Evolutionary conservation across 2,888 invertebrate species (phyloP).

Genomic region (Thereva nobilitata): DNA sequence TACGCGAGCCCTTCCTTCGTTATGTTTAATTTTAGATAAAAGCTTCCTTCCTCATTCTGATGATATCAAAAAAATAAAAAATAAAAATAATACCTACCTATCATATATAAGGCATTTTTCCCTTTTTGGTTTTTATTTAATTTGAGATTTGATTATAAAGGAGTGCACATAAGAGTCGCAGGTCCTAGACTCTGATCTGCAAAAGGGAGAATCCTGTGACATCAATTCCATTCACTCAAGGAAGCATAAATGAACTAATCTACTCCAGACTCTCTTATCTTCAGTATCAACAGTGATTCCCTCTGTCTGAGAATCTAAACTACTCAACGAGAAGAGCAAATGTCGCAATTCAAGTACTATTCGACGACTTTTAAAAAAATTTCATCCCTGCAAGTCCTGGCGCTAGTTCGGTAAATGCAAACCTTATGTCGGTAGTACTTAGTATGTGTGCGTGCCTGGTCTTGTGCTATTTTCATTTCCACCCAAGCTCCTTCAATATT

Average conservation of each 20-base stretch:
- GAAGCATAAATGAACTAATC: constrained; percentile 29
- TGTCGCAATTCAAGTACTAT: constrained; percentile 38
- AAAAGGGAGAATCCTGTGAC: not conserved
- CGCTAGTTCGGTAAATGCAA: constrained; percentile 5
- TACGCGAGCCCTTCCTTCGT: no score
- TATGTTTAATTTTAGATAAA: no score
- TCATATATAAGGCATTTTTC: no score
- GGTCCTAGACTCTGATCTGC: no score
- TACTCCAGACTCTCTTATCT: constrained; percentile 18
- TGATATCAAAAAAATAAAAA: no score
- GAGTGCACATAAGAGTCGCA: no score
- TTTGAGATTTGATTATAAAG: no score
- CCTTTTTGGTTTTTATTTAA: no score
- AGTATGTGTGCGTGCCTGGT: constrained; percentile 2
- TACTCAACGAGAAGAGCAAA: constrained; percentile 37
- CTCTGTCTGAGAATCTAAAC: constrained; percentile 26
- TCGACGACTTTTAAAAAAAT: constrained; percentile 14
- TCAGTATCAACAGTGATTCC: constrained; percentile 6
- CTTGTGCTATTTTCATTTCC: constrained; percentile 17
- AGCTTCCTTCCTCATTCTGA: no score
- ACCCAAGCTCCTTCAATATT: constrained; percentile 1
- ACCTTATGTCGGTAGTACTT: not conserved
- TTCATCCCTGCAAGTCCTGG: constrained; percentile 3
- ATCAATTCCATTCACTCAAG: constrained; percentile 15
- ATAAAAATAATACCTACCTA: no score